Conservation (phyloP, 2,797 vertebrate species). For the Carcharodon carcharias region DNA sequence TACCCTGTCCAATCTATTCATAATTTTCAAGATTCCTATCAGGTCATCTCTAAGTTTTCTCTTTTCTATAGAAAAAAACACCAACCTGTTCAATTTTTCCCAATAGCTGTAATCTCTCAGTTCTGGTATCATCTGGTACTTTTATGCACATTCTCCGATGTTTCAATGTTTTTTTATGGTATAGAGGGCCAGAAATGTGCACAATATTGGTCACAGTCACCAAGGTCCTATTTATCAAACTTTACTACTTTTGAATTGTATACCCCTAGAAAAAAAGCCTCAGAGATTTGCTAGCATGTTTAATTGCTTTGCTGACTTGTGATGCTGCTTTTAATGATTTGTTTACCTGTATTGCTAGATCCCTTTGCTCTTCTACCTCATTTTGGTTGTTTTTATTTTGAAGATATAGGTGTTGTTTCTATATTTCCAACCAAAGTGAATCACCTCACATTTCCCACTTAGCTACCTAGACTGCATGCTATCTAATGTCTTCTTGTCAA, state of each 20-base stretch:
- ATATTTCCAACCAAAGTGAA: not conserved
- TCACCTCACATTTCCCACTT: not conserved
- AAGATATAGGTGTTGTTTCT: not conserved
- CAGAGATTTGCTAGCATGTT: not conserved
- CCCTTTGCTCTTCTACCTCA: not conserved
- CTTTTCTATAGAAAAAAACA: not conserved
- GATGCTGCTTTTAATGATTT: not conserved
- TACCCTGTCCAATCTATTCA: too few relatives aligned
- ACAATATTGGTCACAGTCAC: not conserved
- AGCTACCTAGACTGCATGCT: not conserved
- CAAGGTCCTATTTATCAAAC: not conserved
- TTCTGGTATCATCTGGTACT: not conserved
- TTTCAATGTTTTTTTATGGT: not conserved
- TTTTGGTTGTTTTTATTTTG: not conserved
- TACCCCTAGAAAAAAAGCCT: not conserved
- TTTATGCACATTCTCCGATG: not conserved
- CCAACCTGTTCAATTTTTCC: not conserved
- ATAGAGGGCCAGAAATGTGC: not conserved
- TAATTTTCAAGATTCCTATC: not conserved
- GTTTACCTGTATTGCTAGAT: not conserved
- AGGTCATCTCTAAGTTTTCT: not conserved
- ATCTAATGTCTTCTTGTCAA: not conserved
- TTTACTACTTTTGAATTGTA: not conserved
- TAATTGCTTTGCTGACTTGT: not conserved
- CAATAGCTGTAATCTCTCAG: not conserved